Base-by-base conservation (phyloP, 2,888 invertebrate genomes). In the Patella caerulea region DNA sequence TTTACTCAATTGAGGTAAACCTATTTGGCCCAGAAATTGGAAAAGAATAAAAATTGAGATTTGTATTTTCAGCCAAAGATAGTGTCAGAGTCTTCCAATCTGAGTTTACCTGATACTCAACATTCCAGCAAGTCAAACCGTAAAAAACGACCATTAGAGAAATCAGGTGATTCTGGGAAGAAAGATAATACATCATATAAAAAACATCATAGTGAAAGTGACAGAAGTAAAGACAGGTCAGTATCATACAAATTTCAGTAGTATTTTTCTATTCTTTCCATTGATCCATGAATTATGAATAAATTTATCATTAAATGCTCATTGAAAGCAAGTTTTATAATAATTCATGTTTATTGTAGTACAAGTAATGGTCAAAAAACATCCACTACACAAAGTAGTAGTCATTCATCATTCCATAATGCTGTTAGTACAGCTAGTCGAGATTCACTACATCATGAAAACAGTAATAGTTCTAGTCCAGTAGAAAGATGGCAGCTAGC, bases 401-500 rank as follows among this genome's bases (percentile, higher is more conserved):
- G 72, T 69, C 79, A 82, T 73, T 81, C 83, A 24, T 81, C 83
- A 77, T 83, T 83, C 83, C 83, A 80, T 70, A 83, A 83, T 71
- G 81, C 83, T 71, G 77, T 83, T 71, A 78, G 78, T 74, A 79
- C 78, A 17, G 74, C 79, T 71, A 76, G 73, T 11, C 79, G 82
- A 17, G 78, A 80, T 53, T 82, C 73, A n/a, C 76, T 73, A 4
- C 75, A 79, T 34, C 74, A 82, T 45, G 83, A 84, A 53, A 81
- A 80, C 72, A 73, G 72, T 0, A 72, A 80, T 34, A 77, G 79
- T 52, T 82, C 85, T 71, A 88, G 84, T 81, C 85, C 89, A 29
- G 82, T 83, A 29, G 88, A 87, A 78, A 82, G 86, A 74, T 90
- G 90, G 90, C 85, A 84, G 71, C 86, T 86, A 53, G 83, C 88